Evolutionary conservation across 2,113 vertebrate species (phyloP), one percentile per base, ranked within the genome.

Genomic region (Anarrhichthys ocellatus): DNA sequence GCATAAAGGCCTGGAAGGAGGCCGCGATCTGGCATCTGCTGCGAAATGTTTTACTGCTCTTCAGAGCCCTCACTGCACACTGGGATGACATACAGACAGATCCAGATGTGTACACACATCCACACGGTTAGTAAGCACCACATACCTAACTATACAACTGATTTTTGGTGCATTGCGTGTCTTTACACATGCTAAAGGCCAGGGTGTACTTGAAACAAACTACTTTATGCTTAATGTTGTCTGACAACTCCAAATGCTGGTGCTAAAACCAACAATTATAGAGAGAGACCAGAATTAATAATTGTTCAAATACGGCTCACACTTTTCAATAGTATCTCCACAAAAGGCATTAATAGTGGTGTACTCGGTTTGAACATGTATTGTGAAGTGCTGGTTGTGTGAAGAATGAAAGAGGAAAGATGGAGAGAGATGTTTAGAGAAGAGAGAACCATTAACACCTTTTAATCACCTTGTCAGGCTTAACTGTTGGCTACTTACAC

Each of bases 1-100:
- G 34, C 42, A 69, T 82, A 32, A 78, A 84, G 67, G 70, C 64
- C 66, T 77, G 63, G 76, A 65, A 78, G 80, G 76, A 87, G 78
- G 87, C 76, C 27, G 11, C 48, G 69, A 71, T 71, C 29, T 76
- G 74, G 58, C 66, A 69, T 74, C 63, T 63, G 70, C 54, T 38
- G 46, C 48, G 63, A 52, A 78, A 75, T 48, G 69, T 78, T 84
- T 86, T 8, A 58, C 74, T 46, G 84, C 80, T 66, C 52, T 34
- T 54, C 74, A 48, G 71, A 63, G 63, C 32, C 32, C 20, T 65
- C 58, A 1, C 68, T 65, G 76, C 77, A 85, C 69, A 64, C 70
- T 27, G 42, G 34, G 48, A 68, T 2, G 48, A 17, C 67, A 62
- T 48, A 80, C 61, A 76, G 24, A 74, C 76, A 75, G 24, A 72